These are phyloP conservation scores for Lagenorhynchus albirostris DNA, from an alignment of 2,113 vertebrate species.

Conservation along the genomic window DNA sequence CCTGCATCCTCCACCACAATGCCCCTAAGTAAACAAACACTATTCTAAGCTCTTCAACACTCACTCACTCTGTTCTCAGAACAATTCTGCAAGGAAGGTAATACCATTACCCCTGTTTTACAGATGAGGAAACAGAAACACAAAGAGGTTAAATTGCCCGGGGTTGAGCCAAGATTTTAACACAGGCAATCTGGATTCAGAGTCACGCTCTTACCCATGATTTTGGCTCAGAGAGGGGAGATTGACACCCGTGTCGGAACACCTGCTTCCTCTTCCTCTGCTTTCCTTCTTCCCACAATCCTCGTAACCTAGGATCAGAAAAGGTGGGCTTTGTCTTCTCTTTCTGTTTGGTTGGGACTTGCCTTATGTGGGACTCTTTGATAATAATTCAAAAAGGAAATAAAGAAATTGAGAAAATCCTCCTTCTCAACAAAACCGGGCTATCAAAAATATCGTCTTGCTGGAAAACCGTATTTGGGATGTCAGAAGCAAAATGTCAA, in stretches of 20 bases:
- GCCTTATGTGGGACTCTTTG: not conserved
- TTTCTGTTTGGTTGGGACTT: not conserved
- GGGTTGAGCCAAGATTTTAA: not conserved
- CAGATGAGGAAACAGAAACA: not conserved
- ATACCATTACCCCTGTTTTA: not conserved
- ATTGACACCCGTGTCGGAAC: not conserved
- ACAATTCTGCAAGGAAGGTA: not conserved
- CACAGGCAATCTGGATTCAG: not conserved
- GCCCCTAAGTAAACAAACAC: not conserved
- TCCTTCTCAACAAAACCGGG: slow-evolving; percentile 10
- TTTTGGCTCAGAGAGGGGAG: not conserved
- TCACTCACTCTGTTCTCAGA: not conserved
- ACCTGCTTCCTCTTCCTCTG: not conserved
- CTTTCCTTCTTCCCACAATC: not conserved
- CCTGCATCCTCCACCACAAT: not conserved
- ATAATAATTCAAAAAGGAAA: slow-evolving; percentile 10
- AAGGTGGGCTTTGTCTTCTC: not conserved
- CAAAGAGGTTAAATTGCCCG: not conserved
- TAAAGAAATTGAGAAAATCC: not conserved
- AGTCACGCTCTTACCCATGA: not conserved
- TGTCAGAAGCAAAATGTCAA: not conserved
- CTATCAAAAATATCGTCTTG: slow-evolving; percentile 9
- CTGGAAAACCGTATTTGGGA: slow-evolving; percentile 25
- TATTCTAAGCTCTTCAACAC: not conserved
- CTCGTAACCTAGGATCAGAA: not conserved